phyloP scores from a whole-genome alignment of 2,113 vertebrate genomes.

The Pimephales promelas region DNA sequence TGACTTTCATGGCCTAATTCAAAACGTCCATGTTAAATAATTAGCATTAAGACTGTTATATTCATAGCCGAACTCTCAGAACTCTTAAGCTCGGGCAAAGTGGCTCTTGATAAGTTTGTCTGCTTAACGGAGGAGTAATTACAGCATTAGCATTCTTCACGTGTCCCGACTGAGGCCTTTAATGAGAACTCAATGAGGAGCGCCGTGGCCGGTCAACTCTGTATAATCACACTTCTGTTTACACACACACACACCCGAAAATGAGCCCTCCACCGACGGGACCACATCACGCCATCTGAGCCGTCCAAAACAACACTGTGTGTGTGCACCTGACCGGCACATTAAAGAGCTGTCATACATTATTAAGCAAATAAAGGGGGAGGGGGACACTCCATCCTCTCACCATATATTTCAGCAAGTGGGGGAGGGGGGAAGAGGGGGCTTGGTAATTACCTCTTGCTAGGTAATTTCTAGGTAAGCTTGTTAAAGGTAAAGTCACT shows the following conservation, averaged over 20 bases:
- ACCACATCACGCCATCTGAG: constrained; percentile 45
- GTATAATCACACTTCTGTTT: constrained; percentile 61
- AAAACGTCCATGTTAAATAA: constrained; percentile 53
- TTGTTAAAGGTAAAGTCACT: too few species aligned
- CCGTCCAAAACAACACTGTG: constrained; percentile 7
- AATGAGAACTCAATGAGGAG: constrained; percentile 48
- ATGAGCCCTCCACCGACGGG: constrained; percentile 58
- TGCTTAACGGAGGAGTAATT: constrained; percentile 52
- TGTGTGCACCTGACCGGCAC: too few species aligned
- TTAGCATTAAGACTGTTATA: constrained; percentile 55
- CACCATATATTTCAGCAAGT: too few species aligned
- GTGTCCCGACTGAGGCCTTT: constrained; percentile 42
- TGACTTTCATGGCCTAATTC: constrained; percentile 60
- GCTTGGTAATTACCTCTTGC: too few species aligned
- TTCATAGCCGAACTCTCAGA: constrained; percentile 36
- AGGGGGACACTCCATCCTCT: too few species aligned
- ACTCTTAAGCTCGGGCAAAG: constrained; percentile 31
- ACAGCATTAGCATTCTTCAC: constrained; percentile 58
- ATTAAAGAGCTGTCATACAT: too few species aligned
- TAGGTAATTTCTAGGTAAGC: too few species aligned
- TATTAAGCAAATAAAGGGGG: too few species aligned
- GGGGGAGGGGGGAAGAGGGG: too few species aligned
- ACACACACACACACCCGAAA: constrained; percentile 47
- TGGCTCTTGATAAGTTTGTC: constrained; percentile 57
- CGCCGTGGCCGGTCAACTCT: constrained; percentile 32